Evolutionary conservation across 2,113 vertebrate species (phyloP).

Genomic region (Phrynosoma blainvillii): DNA sequence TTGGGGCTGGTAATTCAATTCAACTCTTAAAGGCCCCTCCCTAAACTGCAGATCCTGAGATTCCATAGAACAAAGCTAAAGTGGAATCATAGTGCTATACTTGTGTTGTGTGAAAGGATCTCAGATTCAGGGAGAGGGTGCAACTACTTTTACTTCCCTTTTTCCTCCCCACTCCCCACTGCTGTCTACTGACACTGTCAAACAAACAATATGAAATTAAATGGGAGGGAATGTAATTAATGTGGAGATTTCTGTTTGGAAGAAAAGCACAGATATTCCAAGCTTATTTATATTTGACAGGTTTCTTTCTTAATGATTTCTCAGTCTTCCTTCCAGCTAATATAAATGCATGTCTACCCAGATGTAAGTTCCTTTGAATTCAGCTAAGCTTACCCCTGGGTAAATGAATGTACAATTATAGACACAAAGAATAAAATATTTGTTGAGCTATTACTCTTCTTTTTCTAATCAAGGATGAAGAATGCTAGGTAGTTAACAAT

Average conservation of each 20-base stretch:
- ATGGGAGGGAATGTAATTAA: not conserved
- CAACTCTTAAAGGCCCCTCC: too few species aligned
- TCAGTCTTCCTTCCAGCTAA: not conserved
- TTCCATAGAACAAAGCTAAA: too few species aligned
- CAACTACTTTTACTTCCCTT: not conserved
- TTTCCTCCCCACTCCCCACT: not conserved
- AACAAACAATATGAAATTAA: not conserved
- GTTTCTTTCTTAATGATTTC: fast-evolving
- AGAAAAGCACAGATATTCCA: not conserved
- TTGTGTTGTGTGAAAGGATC: too few species aligned
- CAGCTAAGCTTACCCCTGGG: not conserved
- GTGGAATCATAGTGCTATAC: too few species aligned
- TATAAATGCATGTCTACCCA: not conserved
- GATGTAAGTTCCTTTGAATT: too few species aligned
- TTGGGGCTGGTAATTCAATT: too few species aligned
- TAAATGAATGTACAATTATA: not conserved
- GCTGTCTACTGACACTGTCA: not conserved
- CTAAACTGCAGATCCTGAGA: too few species aligned
- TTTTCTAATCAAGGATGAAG: slow-evolving; percentile 11
- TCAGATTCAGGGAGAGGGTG: not conserved
- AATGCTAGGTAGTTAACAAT: not conserved
- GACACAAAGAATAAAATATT: not conserved
- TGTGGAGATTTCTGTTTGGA: not conserved
- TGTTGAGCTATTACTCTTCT: slow-evolving; percentile 6
- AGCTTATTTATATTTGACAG: not conserved